Percentiles rank a stretch among this genome's conserved stretches.
phyloP scores from a whole-genome alignment of 2,797 vertebrate genomes.

The Enteromius paludinosus region DNA sequence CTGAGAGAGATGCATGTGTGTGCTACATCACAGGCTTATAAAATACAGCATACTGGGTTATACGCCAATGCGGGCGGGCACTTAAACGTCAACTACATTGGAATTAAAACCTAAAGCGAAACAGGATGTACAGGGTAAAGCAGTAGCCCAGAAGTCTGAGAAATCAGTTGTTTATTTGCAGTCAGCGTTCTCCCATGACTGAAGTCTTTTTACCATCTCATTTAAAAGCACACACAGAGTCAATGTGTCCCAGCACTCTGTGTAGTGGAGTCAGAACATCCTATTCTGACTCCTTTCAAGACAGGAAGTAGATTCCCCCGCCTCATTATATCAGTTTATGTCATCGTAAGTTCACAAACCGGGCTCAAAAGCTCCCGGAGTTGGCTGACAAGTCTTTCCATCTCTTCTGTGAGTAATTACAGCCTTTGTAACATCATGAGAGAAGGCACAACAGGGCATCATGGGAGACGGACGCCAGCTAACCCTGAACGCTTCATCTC shows the following conservation, averaged over 20 bases:
- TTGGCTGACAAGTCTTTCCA: slow-evolving; percentile 16
- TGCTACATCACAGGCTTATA: not conserved
- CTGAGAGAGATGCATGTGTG: not conserved
- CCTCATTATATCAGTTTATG: slow-evolving; percentile 37
- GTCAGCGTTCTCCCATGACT: slow-evolving; percentile 55
- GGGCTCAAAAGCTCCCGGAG: not conserved
- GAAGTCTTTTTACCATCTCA: slow-evolving; percentile 31
- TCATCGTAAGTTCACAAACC: slow-evolving; percentile 24
- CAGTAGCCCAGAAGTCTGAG: slow-evolving; percentile 28
- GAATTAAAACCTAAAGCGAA: not conserved
- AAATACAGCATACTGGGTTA: not conserved
- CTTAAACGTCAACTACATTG: not conserved
- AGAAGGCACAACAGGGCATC: slow-evolving; percentile 27
- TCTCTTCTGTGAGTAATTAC: slow-evolving; percentile 18
- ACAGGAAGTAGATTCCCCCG: slow-evolving; percentile 21
- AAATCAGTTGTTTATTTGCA: slow-evolving; percentile 51
- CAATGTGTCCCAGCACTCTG: not conserved
- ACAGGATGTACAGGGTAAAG: not conserved
- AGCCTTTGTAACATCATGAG: slow-evolving; percentile 32
- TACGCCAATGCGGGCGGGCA: not conserved
- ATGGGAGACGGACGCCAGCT: slow-evolving; percentile 18
- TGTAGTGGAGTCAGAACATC: slow-evolving; percentile 9
- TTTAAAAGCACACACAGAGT: slow-evolving; percentile 4
- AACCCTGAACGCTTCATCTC: not conserved
- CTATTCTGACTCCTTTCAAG: slow-evolving; percentile 14